Evolutionary conservation across 2,888 invertebrate genomes (phyloP), one percentile per base, ranked within the genome.

Genomic region (Aphodius granarius): DNA sequence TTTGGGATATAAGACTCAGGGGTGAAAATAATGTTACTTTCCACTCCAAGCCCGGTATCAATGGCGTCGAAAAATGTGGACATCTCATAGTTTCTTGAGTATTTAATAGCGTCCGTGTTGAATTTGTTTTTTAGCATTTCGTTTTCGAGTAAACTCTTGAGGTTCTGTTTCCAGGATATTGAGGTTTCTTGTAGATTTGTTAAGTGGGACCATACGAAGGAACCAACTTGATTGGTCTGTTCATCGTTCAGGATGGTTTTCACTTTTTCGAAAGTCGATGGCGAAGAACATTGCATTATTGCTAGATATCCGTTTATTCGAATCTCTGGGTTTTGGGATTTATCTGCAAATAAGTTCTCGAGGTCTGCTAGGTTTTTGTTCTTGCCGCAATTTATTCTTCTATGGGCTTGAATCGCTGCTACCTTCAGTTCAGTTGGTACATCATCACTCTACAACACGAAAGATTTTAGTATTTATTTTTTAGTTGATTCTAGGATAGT

Each of bases 171-270:
- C 80, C 88, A 89, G 0, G 91, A 91, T 15, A 89, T 87, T 3
- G 90, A 89, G 2, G 91, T 90, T 78, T 90, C 89, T 82, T 90
- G 88, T 23, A 92, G 83, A 81, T 92, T 92, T 66, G 89, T 90
- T 75, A 93, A 84, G 82, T 92, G 92, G 73, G 91, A 91, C 91
- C 92, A 92, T 5, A 93, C 90, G 83, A 92, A 93, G 1, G 92
- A 91, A 0, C 92, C 92, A 22, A 91, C 91, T 89, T 92, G 92
- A 83, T 91, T 91, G 19, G 90, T 88, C 81, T 89, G 86, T 81
- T 91, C 91, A 18, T 84, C 82, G 62, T 86, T 84, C 3, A 91
- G 85, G 0, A 88, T 83, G 22, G 87, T 85, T 80, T 89, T 88
- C 13, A 92, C 87, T 23, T 87, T 87, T 63, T 88, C 86, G 6